Percentiles rank a stretch among this genome's conserved stretches.
Conservation (phyloP, 1,140 invertebrate species). For the Lepidurus apus region DNA sequence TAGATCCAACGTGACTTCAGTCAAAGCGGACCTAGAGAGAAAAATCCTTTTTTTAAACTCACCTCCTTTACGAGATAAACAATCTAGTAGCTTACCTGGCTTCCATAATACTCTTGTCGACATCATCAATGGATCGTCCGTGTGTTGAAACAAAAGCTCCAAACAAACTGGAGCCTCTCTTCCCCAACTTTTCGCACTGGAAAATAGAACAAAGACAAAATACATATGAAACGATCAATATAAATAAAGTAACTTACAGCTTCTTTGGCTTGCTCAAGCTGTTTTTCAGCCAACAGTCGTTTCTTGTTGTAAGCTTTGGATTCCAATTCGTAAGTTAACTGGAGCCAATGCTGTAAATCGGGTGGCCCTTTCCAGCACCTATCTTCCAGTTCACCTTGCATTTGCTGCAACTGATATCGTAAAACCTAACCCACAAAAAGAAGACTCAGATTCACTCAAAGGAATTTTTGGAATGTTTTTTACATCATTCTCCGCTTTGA, state of each 20-base stretch:
- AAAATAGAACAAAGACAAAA: constrained; percentile 30
- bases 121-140: constrained; percentile 87
- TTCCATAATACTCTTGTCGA: constrained; percentile 84
- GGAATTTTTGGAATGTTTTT: neutral
- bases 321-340: constrained; percentile 90
- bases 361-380: constrained; percentile 77
- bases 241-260: constrained; percentile 55
- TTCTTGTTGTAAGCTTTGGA: constrained; percentile 81
- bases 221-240: constrained; percentile 26
- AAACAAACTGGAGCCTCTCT: constrained; percentile 85
- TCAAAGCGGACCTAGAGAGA: constrained; percentile 64
- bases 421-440: constrained; percentile 54
- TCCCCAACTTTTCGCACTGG: constrained; percentile 86
- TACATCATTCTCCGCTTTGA: constrained; percentile 38
- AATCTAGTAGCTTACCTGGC: constrained; percentile 52
- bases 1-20: constrained; percentile 85
- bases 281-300: constrained; percentile 73
- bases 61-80: neutral
- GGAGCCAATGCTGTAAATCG: constrained; percentile 87
- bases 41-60: constrained; percentile 24
- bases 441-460: neutral
- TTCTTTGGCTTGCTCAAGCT: constrained; percentile 79
- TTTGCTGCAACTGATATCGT: constrained; percentile 69
- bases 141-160: constrained; percentile 91
- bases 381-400: constrained; percentile 81